Evolutionary conservation across 1,140 invertebrate species (phyloP), one percentile per base, ranked within the genome.

Genomic region (Mamestra configurata): DNA sequence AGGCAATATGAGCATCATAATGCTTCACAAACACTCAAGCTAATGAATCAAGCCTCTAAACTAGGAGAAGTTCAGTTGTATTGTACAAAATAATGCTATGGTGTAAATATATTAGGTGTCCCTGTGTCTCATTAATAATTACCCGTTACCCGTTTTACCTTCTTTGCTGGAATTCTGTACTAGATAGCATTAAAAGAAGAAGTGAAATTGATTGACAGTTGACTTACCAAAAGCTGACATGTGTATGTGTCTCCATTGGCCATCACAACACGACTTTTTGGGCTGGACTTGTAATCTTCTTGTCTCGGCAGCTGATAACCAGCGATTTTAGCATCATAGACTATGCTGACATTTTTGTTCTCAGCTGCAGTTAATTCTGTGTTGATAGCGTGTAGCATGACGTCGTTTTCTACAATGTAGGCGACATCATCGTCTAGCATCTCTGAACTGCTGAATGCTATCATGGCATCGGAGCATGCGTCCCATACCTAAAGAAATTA

Each of bases 401-500:
- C 95, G 95, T 99, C 97, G 96, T 99, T 99, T 95, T 99, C 99
- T n/a, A 99, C 97, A 86, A 99, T 98, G 89, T 98, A 98, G 5
- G 98, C 98, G 35, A 99, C 95, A 86, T 97, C 96, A 71, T 97
- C 96, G 59, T 96, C 93, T 61, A 97, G 94, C 79, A 97, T 95
- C 46, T 97, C 96, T 81, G 97, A 95, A 86, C 98, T 97, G 91
- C 97, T 97, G 90, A 99, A 99, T 72, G 97, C 97, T 81, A 99
- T 98, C 81, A 97, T 93, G 0, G 98, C 97, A 94, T 98, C 97
- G 1, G 98, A 99, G 90, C 97, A 97, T 10, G 97, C 97, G 93
- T 99, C 98, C 98, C 98, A 99, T 20, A 99, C 97, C 98, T 98
- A 88, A 55, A 95, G 93, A 87, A 83, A 51, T 71, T 5, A 64